Evolutionary conservation across 2,113 vertebrate species (phyloP).

Genomic region (Ceyx cyanopectus): DNA sequence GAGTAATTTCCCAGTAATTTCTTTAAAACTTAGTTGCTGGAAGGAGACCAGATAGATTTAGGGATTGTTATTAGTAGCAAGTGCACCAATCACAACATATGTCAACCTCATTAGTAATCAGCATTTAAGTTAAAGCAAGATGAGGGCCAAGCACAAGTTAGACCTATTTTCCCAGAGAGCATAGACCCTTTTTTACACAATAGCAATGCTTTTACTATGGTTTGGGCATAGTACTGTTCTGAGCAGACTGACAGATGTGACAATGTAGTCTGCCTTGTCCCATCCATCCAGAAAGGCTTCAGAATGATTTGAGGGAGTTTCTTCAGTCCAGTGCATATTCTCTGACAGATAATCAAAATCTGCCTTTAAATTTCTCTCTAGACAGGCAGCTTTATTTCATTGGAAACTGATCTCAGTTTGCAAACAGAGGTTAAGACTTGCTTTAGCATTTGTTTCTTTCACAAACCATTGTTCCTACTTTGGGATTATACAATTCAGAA

Average conservation of each 20-base stretch:
- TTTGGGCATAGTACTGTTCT: neutral
- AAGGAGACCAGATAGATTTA: neutral
- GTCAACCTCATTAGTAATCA: neutral
- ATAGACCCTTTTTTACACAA: neutral
- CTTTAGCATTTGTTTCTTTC: neutral
- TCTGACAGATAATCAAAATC: neutral
- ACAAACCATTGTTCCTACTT: neutral
- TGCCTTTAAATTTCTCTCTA: neutral
- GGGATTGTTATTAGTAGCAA: neutral
- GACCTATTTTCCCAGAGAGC: neutral
- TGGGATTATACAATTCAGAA: neutral
- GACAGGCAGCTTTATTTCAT: neutral
- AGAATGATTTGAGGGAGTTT: neutral
- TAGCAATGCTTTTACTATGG: neutral
- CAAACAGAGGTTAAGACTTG: neutral
- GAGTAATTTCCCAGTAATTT: conserved; percentile 17
- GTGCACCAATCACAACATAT: neutral
- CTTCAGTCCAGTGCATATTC: neutral
- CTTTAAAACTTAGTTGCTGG: neutral
- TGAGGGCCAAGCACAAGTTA: neutral
- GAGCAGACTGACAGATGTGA: neutral
- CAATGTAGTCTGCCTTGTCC: neutral
- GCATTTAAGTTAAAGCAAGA: neutral
- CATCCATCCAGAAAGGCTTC: neutral
- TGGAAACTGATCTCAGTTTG: neutral